A percentile compares a stretch with the other conserved stretches of the same genome.
Evolutionary conservation across 1,140 invertebrate genomes (phyloP).

Genomic region (Lasioglossum baleicum): DNA sequence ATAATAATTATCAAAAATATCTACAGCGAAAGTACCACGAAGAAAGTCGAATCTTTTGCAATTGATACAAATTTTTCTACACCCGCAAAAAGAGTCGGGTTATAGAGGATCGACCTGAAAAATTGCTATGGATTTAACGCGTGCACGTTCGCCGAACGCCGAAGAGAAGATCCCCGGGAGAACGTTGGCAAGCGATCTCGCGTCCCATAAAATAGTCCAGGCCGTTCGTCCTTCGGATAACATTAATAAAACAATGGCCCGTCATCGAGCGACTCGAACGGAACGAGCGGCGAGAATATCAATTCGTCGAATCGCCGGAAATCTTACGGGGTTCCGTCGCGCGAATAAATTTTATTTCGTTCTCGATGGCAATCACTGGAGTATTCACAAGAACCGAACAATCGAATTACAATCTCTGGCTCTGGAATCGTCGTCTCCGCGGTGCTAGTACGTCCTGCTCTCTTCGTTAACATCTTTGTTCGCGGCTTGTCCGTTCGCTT

Average conservation of each 20-base stretch:
- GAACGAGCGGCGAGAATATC: constrained; percentile 67
- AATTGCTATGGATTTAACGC: too few species aligned
- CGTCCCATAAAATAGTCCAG: background rate
- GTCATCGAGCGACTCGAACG: constrained; percentile 62
- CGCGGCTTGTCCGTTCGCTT: background rate
- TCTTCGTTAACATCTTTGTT: background rate
- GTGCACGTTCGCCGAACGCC: too few species aligned
- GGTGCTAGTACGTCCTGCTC: background rate
- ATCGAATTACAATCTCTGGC: constrained; percentile 46
- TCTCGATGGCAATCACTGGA: constrained; percentile 73
- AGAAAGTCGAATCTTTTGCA: too few species aligned
- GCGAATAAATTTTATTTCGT: constrained; percentile 72
- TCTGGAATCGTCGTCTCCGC: background rate
- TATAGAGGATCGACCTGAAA: too few species aligned
- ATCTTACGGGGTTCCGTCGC: constrained; percentile 37
- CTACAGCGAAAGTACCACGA: too few species aligned
- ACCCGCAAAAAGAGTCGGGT: too few species aligned
- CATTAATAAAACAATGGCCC: constrained; percentile 73
- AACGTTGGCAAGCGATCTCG: background rate
- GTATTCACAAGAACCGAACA: constrained; percentile 67
- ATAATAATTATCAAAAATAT: too few species aligned
- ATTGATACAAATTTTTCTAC: too few species aligned
- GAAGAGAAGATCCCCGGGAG: background rate
- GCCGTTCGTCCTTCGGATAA: constrained; percentile 48
- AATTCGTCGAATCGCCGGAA: constrained; percentile 64